Base-by-base conservation (phyloP, 2,888 invertebrate genomes). In the Caenorhabditis sp. region DNA sequence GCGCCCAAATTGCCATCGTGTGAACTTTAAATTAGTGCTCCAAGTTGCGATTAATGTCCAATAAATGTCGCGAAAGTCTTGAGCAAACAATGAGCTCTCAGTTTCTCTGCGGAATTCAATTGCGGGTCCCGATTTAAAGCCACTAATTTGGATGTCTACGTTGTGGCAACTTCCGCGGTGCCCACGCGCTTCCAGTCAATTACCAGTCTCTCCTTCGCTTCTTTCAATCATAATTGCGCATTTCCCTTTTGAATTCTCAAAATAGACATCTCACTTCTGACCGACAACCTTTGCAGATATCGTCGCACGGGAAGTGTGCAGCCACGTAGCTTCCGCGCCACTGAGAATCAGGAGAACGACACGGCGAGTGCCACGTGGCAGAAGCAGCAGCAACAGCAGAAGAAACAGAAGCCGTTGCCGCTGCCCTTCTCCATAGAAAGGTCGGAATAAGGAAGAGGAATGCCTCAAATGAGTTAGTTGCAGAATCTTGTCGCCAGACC, bases 261-360 rank as follows among this genome's bases (percentile, higher is more conserved):
- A 41, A 46, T 32, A 56, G 27, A 55, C n/a, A 7, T 27, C 41
- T 56, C 41, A 26, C 30, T 13, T 37, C 45, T 35, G 26, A 13
- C 7, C 20, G 30, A 22, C 8, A 17, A n/a, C n/a, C 11, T 48
- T 58, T 77, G 11, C 20, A 81, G 84, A 56, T 86, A 85, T 72
- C 85, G 86, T 8, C 80, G 85, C 2, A 86, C 86, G 2, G 86
- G 86, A 30, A 81, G 81, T 39, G 85, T 86, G 74, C 79, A 80
- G 39, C 86, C 86, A 7, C 82, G 86, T 37, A 81, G 83, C 17
- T 73, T 61, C 53, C 52, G 71, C 24, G 52, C 50, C 24, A 27
- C 55, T 8, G 74, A 78, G 32, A 72, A 74, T 26, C 70, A 66
- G 17, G 74, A 78, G n/a, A 56, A 48, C 9, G 77, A 77, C 15